Percentiles rank a stretch among this genome's conserved stretches.
phyloP scores from a whole-genome alignment of 1,140 invertebrate genomes.

The Drosophila santomea region DNA sequence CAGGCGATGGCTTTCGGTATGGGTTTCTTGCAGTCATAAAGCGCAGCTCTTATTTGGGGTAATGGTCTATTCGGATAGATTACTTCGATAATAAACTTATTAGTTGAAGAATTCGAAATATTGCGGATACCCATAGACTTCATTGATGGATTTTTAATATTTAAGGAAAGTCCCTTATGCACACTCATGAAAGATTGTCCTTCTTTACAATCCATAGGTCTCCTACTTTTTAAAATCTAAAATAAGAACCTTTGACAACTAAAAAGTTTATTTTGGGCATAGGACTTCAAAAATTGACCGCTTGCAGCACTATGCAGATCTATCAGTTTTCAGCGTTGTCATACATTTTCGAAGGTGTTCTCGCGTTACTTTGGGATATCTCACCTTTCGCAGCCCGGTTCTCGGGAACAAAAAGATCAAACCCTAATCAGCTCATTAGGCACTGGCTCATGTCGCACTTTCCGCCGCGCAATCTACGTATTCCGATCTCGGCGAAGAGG shows the following conservation, averaged over 20 bases:
- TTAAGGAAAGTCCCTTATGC: not conserved
- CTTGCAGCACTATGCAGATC: slow-evolving; percentile 25
- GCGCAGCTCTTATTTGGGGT: slow-evolving; percentile 4
- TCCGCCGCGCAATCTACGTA: slow-evolving; percentile 21
- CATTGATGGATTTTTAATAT: no score
- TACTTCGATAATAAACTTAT: not conserved
- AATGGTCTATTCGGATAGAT: not conserved
- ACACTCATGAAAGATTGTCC: not conserved
- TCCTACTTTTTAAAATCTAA: not conserved
- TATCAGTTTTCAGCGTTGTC: slow-evolving; percentile 20
- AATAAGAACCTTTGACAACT: not conserved
- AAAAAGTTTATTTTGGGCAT: not conserved
- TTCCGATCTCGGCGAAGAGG: slow-evolving; percentile 16
- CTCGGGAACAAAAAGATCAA: slow-evolving; percentile 33
- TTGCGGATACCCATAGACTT: no score
- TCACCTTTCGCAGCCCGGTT: slow-evolving; percentile 18
- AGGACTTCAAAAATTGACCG: slow-evolving; percentile 19
- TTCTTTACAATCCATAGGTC: not conserved
- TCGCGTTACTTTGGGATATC: slow-evolving; percentile 15
- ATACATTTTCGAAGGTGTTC: slow-evolving; percentile 3
- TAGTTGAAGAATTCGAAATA: no score
- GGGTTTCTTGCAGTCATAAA: slow-evolving; percentile 7
- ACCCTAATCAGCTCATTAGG: slow-evolving; percentile 52
- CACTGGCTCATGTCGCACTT: slow-evolving; percentile 21
- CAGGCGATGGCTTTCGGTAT: slow-evolving; percentile 10